phyloP scores from a whole-genome alignment of 2,113 vertebrate species.

The Crotalus horridus region DNA sequence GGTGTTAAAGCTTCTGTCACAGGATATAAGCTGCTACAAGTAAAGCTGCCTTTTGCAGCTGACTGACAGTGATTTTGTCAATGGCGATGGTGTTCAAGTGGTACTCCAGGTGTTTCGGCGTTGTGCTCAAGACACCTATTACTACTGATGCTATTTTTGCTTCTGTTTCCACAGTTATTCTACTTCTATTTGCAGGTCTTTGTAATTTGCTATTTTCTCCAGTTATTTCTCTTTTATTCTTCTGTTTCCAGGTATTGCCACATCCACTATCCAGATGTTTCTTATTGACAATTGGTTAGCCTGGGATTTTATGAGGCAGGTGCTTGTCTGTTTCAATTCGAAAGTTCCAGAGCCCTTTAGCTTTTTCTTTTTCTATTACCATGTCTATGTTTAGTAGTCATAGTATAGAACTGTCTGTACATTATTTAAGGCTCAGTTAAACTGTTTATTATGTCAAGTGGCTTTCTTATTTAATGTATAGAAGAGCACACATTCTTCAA shows the following conservation, averaged over 20 bases:
- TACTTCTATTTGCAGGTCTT: neutral
- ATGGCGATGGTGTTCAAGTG: neutral
- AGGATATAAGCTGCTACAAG: neutral
- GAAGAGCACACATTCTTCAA: neutral
- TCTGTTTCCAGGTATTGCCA: neutral
- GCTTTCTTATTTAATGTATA: neutral
- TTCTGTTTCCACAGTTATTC: neutral
- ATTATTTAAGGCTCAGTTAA: neutral
- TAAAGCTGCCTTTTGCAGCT: neutral
- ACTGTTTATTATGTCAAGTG: neutral
- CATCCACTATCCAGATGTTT: neutral
- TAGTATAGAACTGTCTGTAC: neutral
- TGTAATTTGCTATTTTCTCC: neutral
- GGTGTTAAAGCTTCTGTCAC: neutral
- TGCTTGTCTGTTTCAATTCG: neutral
- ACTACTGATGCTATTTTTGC: neutral
- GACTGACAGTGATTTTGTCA: neutral
- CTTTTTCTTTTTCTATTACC: neutral
- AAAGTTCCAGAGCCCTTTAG: neutral
- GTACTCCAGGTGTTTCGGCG: neutral
- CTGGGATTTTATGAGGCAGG: neutral
- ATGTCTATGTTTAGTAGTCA: neutral
- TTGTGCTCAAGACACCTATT: neutral
- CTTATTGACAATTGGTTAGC: neutral
- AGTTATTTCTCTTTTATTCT: neutral